Evolutionary conservation across 2,113 vertebrate genomes (phyloP).

Genomic region (Triplophysa dalaica): DNA sequence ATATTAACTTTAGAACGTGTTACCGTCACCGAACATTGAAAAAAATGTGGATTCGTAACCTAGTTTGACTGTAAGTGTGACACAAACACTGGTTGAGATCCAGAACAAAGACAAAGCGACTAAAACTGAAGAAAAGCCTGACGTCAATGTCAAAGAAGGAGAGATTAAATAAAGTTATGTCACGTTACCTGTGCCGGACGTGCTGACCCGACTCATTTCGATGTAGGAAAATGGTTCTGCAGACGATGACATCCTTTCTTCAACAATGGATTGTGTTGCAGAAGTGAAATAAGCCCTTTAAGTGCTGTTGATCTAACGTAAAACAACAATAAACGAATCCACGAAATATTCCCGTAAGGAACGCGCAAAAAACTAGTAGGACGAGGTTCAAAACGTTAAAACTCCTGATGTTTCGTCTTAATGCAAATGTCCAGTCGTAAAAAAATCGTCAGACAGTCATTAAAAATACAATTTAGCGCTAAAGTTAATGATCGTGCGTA

Average conservation of each 20-base stretch:
- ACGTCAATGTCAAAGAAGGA: background rate
- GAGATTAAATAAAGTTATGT: background rate
- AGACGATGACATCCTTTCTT: conserved; percentile 36
- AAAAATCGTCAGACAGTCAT: background rate
- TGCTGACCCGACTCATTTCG: conserved; percentile 38
- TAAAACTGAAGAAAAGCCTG: background rate
- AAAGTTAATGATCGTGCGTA: background rate
- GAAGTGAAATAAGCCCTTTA: conserved; percentile 12
- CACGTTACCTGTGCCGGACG: conserved; percentile 15
- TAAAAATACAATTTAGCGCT: background rate
- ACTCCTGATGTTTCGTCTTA: background rate
- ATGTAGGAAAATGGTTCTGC: conserved; percentile 39
- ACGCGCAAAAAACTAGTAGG: background rate
- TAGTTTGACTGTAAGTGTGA: background rate
- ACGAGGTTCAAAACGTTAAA: background rate
- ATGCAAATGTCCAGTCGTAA: background rate
- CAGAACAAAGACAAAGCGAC: conserved; percentile 21
- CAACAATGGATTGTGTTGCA: conserved; percentile 25
- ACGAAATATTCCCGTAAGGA: background rate
- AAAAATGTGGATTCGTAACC: background rate
- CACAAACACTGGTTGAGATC: background rate
- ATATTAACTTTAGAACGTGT: background rate
- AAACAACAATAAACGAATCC: background rate
- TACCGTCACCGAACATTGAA: background rate
- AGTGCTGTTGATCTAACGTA: background rate